A percentile compares a stretch with the other conserved stretches of the same genome.
These are phyloP conservation scores for Megaceryle alcyon DNA, from an alignment of 2,797 vertebrate genomes.

Conservation along the genomic window DNA sequence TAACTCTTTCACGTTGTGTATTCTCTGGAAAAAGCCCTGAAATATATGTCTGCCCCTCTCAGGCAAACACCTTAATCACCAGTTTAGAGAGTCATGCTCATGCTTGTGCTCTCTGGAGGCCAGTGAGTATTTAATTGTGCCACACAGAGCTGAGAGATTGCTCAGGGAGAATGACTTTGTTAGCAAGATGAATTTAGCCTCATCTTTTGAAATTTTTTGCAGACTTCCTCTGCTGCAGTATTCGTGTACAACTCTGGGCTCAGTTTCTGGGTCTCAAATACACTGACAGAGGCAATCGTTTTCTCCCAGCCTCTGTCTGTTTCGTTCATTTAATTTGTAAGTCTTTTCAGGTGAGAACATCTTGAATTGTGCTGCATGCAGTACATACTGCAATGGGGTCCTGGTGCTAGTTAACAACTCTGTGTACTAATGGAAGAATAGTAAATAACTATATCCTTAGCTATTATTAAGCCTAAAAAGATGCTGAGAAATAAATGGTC, in stretches of 20 bases:
- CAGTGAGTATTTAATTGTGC: conserved; percentile 13
- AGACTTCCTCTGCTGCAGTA: neutral
- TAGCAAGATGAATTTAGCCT: conserved; percentile 3
- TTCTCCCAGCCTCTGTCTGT: neutral
- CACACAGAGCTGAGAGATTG: neutral
- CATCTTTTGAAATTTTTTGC: neutral
- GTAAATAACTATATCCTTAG: neutral
- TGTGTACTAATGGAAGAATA: neutral
- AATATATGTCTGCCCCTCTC: neutral
- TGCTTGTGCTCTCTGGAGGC: neutral
- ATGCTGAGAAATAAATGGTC: neutral
- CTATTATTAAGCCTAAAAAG: neutral
- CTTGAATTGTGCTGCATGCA: neutral
- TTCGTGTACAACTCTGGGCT: neutral
- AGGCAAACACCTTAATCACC: neutral
- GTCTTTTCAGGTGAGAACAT: neutral
- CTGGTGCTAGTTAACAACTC: neutral
- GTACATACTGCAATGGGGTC: neutral
- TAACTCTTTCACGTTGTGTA: neutral
- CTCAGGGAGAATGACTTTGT: conserved; percentile 5
- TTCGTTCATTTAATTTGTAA: neutral
- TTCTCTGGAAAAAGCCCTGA: neutral
- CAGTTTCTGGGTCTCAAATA: neutral
- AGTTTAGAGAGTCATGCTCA: neutral
- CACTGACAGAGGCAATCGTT: neutral